A percentile compares a stretch with the other conserved stretches of the same genome.
These are phyloP conservation scores for Pomatorhinus ruficollis DNA, from an alignment of 2,113 vertebrate genomes.

Conservation along the genomic window DNA sequence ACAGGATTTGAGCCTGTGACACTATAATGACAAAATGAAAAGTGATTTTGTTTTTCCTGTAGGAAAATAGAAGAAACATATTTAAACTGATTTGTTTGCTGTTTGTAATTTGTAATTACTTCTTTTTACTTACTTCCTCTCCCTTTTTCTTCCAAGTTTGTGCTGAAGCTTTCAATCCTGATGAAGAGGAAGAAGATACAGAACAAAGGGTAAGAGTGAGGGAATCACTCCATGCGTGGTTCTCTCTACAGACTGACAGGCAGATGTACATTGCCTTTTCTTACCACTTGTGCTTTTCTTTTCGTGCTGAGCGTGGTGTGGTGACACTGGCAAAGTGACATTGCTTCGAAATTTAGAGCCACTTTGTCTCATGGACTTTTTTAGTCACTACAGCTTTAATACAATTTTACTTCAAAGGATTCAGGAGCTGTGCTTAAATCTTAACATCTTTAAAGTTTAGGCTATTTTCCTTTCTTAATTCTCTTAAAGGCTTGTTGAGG, in stretches of 20 bases:
- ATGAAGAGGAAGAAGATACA: slow-evolving; percentile 96
- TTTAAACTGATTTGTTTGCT: not conserved
- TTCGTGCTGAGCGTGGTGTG: not conserved
- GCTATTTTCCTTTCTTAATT: not conserved
- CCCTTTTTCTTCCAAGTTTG: slow-evolving; percentile 81
- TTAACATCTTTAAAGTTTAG: not conserved
- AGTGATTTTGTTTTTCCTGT: not conserved
- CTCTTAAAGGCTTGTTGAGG: not conserved
- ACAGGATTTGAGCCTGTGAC: not conserved
- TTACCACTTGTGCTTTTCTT: not conserved
- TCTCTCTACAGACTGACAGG: not conserved
- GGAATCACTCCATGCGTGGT: not conserved
- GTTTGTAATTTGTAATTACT: not conserved
- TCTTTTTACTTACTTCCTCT: not conserved
- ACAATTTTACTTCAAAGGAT: not conserved
- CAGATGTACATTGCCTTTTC: not conserved
- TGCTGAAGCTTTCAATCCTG: slow-evolving; percentile 95
- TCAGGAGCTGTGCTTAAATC: not conserved
- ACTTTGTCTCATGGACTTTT: not conserved
- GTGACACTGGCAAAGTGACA: not conserved
- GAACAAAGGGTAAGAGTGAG: slow-evolving; percentile 85
- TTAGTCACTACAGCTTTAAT: not conserved
- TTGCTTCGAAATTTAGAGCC: not conserved
- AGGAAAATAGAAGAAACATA: not conserved
- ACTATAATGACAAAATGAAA: not conserved